These are phyloP conservation scores for Hippolais icterina DNA, from an alignment of 2,113 vertebrate genomes.

Conservation along the genomic window DNA sequence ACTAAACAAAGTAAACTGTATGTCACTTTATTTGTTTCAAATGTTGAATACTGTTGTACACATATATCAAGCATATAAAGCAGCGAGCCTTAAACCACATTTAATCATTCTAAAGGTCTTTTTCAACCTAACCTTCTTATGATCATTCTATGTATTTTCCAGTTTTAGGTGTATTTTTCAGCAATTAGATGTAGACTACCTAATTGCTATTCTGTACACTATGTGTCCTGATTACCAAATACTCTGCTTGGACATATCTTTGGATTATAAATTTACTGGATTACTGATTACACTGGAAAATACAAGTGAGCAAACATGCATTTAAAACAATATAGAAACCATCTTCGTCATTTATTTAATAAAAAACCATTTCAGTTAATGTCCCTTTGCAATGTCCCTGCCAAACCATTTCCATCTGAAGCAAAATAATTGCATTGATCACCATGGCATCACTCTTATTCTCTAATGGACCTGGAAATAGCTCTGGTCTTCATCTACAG, in stretches of 20 bases:
- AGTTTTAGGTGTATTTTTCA: background rate
- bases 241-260: background rate
- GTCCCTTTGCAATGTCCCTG: background rate
- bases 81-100: background rate
- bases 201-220: background rate
- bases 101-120: background rate
- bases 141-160: background rate
- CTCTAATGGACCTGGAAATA: background rate
- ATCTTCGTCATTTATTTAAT: background rate
- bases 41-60: background rate
- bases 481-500: background rate
- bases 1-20: background rate
- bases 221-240: background rate
- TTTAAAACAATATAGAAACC: background rate
- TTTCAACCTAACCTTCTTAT: background rate
- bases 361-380: background rate
- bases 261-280: background rate
- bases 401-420: background rate
- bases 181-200: background rate
- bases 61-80: background rate
- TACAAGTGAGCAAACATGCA: background rate
- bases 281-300: background rate
- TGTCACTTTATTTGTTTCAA: background rate
- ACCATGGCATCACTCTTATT: background rate
- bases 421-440: slow-evolving; percentile 19